Conservation (phyloP, 2,888 invertebrate species). For the Psylliodes chrysocephalus region DNA sequence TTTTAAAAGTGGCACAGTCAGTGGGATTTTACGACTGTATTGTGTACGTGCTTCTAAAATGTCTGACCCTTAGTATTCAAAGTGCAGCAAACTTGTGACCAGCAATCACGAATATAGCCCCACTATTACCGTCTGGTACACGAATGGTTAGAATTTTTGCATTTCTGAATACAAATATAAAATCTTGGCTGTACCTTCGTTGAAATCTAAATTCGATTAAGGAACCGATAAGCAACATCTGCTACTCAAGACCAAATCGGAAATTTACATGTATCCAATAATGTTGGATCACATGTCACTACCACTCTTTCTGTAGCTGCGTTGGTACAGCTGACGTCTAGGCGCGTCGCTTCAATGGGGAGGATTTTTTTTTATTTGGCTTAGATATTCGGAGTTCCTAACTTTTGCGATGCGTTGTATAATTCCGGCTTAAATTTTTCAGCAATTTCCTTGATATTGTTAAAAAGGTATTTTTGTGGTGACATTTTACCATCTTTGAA, state of each 20-base stretch:
- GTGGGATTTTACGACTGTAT: neutral
- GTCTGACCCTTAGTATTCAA: constrained; percentile 15
- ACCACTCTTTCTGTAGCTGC: constrained; percentile 9
- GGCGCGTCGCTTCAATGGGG: neutral
- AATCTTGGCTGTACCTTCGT: constrained; percentile 24
- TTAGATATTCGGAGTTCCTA: neutral
- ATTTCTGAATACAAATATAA: constrained; percentile 28
- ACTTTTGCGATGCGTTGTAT: neutral
- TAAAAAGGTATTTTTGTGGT: too few species aligned
- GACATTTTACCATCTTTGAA: too few species aligned
- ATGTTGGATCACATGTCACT: constrained; percentile 32
- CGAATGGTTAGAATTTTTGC: constrained; percentile 17
- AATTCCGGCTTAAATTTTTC: neutral
- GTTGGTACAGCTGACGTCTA: constrained; percentile 14
- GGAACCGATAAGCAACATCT: constrained; percentile 31
- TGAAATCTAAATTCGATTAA: constrained; percentile 30
- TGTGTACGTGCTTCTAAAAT: neutral
- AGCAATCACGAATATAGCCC: constrained; percentile 17
- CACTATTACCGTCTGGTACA: constrained; percentile 15
- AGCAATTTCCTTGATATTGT: neutral
- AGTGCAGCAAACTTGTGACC: constrained; percentile 6
- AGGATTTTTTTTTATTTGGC: neutral
- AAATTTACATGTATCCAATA: constrained; percentile 34
- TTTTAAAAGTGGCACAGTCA: too few species aligned
- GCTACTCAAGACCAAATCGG: constrained; percentile 29